Percentiles rank a stretch among this genome's conserved stretches.
phyloP scores from a whole-genome alignment of 1,140 invertebrate species.

The Drosophila cardini region DNA sequence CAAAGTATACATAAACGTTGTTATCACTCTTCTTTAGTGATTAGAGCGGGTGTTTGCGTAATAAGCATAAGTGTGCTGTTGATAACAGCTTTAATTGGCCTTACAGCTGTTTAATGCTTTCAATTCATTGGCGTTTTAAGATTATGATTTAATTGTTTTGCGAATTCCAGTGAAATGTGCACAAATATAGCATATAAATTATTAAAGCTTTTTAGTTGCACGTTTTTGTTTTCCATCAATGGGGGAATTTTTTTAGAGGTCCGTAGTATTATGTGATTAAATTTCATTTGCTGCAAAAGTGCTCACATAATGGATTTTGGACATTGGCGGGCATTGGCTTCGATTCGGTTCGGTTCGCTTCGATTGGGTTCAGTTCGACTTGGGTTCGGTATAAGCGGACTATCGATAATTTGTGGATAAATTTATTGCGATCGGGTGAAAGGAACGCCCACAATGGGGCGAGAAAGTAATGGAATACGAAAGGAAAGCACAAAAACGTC shows the following conservation, averaged over 20 bases:
- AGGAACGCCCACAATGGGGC: constrained; percentile 62
- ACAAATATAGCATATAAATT: constrained; percentile 1
- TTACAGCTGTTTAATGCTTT: constrained; percentile 1
- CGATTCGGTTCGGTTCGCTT: constrained; percentile 1
- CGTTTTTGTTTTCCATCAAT: constrained; percentile 6
- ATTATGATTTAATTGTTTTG: constrained; percentile 26
- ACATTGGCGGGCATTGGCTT: constrained; percentile 26
- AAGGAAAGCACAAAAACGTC: constrained; percentile 32
- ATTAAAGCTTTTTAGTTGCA: constrained; percentile 3
- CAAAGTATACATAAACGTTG: no score
- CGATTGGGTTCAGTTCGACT: background rate
- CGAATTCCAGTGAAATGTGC: constrained; percentile 12
- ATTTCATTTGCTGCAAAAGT: constrained; percentile 46
- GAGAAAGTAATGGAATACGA: constrained; percentile 49
- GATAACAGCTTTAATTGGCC: background rate
- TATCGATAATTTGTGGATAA: constrained; percentile 80
- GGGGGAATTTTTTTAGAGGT: background rate
- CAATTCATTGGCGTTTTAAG: background rate
- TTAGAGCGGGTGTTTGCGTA: background rate
- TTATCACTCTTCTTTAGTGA: no score
- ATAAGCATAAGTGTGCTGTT: background rate
- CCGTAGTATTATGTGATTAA: constrained; percentile 53
- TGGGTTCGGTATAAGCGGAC: constrained; percentile 20
- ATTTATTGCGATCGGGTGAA: constrained; percentile 73
- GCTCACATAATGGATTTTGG: constrained; percentile 57